phyloP scores from a whole-genome alignment of 2,113 vertebrate species.

The Tautogolabrus adspersus region DNA sequence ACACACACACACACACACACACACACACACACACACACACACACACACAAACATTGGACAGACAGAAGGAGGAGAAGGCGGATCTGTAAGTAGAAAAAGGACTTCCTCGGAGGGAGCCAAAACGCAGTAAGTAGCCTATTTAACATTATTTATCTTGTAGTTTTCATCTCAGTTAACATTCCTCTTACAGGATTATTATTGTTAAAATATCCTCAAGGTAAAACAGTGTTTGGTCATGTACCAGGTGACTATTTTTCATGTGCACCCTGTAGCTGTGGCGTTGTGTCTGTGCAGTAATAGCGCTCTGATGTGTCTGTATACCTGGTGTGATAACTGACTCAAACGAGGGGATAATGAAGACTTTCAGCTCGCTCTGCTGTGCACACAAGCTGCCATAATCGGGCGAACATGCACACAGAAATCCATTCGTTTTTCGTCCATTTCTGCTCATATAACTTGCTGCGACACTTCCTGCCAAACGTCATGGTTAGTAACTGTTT shows the following conservation, averaged over 20 bases:
- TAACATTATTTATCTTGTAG: too few species aligned
- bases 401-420: background rate
- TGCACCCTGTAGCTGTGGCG: background rate
- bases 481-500: background rate
- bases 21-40: background rate
- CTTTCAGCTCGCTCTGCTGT: background rate
- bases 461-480: constrained; percentile 30
- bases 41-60: background rate
- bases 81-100: constrained; percentile 44
- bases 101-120: constrained; percentile 34
- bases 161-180: background rate
- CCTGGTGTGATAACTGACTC: background rate
- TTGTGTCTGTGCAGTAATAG: background rate
- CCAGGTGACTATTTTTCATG: background rate
- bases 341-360: background rate
- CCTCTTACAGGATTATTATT: too few species aligned
- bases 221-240: background rate
- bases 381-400: background rate
- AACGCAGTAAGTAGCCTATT: constrained; percentile 52
- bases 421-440: background rate
- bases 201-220: background rate
- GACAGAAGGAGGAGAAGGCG: constrained; percentile 37
- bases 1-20: constrained; percentile 7
- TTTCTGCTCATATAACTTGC: background rate
- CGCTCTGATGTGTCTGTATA: background rate